A percentile compares a stretch with the other conserved stretches of the same genome.
Conservation (phyloP, 1,140 invertebrate genomes). For the Lamellibrachia luymesi region DNA sequence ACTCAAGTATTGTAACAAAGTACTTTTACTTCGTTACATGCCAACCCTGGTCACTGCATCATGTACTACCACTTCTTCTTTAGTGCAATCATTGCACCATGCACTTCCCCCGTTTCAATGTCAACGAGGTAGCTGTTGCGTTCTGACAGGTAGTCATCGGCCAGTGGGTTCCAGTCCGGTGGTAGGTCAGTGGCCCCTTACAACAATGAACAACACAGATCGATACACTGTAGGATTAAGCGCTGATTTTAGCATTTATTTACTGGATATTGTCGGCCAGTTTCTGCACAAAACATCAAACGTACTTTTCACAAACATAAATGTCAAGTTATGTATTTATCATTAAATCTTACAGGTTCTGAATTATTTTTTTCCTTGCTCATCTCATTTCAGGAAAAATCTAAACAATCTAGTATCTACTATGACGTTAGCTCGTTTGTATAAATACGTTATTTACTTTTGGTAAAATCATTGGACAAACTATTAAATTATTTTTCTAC, state of each 20-base stretch:
- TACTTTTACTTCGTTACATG: too few relatives aligned
- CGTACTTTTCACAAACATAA: too few relatives aligned
- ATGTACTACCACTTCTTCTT: too few relatives aligned
- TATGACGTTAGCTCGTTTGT: background rate
- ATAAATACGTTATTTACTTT: too few relatives aligned
- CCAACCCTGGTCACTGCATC: too few relatives aligned
- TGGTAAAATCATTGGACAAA: too few relatives aligned
- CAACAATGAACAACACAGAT: background rate
- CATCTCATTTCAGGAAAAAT: background rate
- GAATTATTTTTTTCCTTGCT: background rate
- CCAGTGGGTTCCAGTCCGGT: slow-evolving; percentile 15
- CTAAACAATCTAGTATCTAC: background rate
- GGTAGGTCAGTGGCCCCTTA: background rate
- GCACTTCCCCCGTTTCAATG: background rate
- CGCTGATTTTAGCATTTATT: background rate
- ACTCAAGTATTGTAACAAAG: too few relatives aligned
- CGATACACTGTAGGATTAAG: background rate
- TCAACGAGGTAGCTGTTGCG: slow-evolving; percentile 25
- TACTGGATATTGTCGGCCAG: too few relatives aligned
- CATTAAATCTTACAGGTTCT: background rate
- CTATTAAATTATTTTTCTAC: too few relatives aligned
- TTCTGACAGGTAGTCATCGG: slow-evolving; percentile 21
- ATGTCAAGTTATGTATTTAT: background rate
- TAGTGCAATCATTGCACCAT: too few relatives aligned
- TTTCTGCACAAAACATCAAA: too few relatives aligned